Base-by-base conservation (phyloP, 2,113 vertebrate species). In the Anhinga anhinga region DNA sequence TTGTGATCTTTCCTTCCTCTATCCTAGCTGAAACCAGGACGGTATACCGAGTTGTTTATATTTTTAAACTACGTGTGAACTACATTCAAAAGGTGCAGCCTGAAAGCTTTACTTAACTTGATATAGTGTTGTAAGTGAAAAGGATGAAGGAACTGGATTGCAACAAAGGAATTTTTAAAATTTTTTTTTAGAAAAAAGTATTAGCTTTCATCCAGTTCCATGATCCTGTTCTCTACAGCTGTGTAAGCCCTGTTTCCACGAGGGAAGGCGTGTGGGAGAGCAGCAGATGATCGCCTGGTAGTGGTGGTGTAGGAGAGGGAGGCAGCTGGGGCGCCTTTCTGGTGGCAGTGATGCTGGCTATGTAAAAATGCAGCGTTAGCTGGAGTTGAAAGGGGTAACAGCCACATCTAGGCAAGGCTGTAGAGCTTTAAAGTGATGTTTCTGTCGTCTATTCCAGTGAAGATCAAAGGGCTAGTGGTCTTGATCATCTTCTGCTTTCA, bases 181-280 rank as follows among this genome's bases (percentile, higher is more conserved):
- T 40, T 40, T 40, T 66, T 11, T 38, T 32, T n/a, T 23, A 22
- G 27, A 6, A 17, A 53, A 25, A 53, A n/a, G 3, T 1, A 0
- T 50, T 86, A 4, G 8, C 8, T 86, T 81, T 81, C 19, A 5
- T 73, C 36, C 1, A 1, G 10, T 55, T 86, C 29, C 29, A 19
- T 27, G 5, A 8, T 89, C 22, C 19, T 38, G 32, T 50, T 67
- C 38, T 49, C 40, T 53, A 1, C 1, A 7, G n/a, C 52, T 40
- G 4, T 0, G 0, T 25, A 25, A 19, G 9, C 12, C 0, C 10
- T 45, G 19, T 29, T 81, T 62, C 27, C 6, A 0, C 0, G 4
- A 26, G 36, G 18, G 34, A 27, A 61, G 23, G n/a, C 2, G 2
- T 32, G 38, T 40, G 66, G 71, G 38, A 21, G 49, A 70, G 56